Conservation (phyloP, 2,888 invertebrate species). For the Melipona beecheii region DNA sequence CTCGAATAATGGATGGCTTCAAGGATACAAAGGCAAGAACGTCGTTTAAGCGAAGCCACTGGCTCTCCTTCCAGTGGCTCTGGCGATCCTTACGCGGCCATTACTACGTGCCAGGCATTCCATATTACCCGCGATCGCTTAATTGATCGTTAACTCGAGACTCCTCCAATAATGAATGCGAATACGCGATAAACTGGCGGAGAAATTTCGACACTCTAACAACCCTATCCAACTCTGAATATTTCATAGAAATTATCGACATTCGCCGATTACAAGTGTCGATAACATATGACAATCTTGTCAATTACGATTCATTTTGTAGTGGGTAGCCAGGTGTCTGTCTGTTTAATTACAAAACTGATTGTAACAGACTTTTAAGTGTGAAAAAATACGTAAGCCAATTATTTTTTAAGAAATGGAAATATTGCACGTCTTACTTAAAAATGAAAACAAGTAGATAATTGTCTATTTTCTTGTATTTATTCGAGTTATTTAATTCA, state of each 20-base stretch:
- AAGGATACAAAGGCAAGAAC: constrained; percentile 40
- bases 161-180: constrained; percentile 73
- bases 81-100: constrained; percentile 65
- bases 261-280: constrained; percentile 23
- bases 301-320: not conserved
- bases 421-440: not conserved
- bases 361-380: not conserved
- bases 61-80: constrained; percentile 33
- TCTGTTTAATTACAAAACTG: not conserved
- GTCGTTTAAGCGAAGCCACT: constrained; percentile 9
- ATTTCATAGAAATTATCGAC: constrained; percentile 53
- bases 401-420: not conserved
- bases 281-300: not conserved
- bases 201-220: constrained; percentile 41
- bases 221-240: constrained; percentile 23
- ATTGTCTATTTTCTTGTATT: not conserved
- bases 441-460: not conserved
- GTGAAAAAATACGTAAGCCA: not conserved
- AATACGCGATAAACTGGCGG: constrained; percentile 41
- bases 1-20: constrained; percentile 37
- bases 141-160: constrained; percentile 78
- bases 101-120: constrained; percentile 77
- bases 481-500: not conserved
- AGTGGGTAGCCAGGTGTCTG: too few species aligned
- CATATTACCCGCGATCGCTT: constrained; percentile 74